Base-by-base conservation (phyloP, 2,797 vertebrate species). In the Lagocephalus sceleratus region DNA sequence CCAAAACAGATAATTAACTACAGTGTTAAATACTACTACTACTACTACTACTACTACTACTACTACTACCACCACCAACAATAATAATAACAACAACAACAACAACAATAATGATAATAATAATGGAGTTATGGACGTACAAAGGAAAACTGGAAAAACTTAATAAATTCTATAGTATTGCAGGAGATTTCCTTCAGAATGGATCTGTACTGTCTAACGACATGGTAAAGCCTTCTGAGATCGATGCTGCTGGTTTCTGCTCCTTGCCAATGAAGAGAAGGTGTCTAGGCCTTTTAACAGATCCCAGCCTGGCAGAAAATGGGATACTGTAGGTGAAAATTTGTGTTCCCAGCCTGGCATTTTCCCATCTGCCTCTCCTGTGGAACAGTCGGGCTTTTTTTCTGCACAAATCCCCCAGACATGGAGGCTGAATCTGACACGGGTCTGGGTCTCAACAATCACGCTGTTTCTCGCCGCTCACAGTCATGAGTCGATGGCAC, bases 391-490 rank as follows among this genome's bases (percentile, higher is more conserved):
- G 54, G 62, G 46, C 15, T 20, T 35, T 35, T 66, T 68, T 66
- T 62, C 55, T 54, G 25, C 50, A 53, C 51, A 72, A 72, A 68
- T 72, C 71, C 56, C 71, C 58, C 46, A 67, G 38, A 54, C 63
- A 52, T 67, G 76, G 51, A 66, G 66, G 43, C 59, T 57, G 39
- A 65, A 57, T 73, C 68, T 63, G 63, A 79, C 71, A 84, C 42
- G 59, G 63, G 80, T 79, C 68, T 58, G 16, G 29, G 54, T 67
- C 68, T 55, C 59, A 84, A 60, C 65, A 35, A n/a, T 64, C 68
- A 75, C 71, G 70, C 64, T 67, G 68, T 68, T 78, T 20, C 60
- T 48, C 64, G 68, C 44, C 15, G 47, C 59, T 68, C 72, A 71
- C 71, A 76, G 72, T 56, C 29, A 53, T 60, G 57, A 73, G 60